Evolutionary conservation across 2,113 vertebrate species (phyloP).

Genomic region (Neopipo cinnamomea): DNA sequence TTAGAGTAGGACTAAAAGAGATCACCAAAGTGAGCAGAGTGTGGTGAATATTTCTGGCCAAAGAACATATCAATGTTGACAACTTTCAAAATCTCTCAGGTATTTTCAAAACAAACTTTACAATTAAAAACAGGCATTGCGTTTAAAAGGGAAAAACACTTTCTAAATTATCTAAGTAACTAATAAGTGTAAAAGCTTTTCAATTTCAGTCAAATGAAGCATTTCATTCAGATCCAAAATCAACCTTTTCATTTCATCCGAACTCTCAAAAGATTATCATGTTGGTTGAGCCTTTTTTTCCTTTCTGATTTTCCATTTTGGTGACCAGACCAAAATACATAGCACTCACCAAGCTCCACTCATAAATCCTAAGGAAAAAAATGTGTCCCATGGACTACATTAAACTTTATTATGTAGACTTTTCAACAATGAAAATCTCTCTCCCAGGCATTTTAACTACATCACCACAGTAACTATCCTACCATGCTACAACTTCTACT

Average conservation of each 20-base stretch:
- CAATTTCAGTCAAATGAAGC: neutral
- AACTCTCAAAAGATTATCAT: neutral
- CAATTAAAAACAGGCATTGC: neutral
- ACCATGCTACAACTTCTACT: constrained; percentile 40
- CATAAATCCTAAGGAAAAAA: constrained; percentile 42
- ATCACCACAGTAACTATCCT: constrained; percentile 59
- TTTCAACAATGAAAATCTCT: constrained; percentile 51
- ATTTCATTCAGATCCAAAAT: neutral
- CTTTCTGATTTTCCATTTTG: constrained; percentile 42
- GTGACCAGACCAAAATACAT: constrained; percentile 5
- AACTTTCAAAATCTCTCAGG: neutral
- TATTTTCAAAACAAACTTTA: constrained; percentile 15
- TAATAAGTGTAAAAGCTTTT: neutral
- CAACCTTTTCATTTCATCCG: neutral
- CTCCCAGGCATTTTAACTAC: constrained; percentile 58
- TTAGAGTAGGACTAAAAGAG: constrained; percentile 1
- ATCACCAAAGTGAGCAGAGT: neutral
- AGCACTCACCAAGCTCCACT: constrained; percentile 37
- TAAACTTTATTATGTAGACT: constrained; percentile 52
- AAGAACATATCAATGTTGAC: neutral
- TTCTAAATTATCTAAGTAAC: neutral
- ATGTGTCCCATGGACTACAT: constrained; percentile 4
- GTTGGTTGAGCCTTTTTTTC: neutral
- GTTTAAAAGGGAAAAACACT: neutral
- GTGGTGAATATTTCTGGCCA: neutral